These are phyloP conservation scores for Zaprionus ornatus DNA, from an alignment of 1,140 invertebrate species.

Conservation along the genomic window DNA sequence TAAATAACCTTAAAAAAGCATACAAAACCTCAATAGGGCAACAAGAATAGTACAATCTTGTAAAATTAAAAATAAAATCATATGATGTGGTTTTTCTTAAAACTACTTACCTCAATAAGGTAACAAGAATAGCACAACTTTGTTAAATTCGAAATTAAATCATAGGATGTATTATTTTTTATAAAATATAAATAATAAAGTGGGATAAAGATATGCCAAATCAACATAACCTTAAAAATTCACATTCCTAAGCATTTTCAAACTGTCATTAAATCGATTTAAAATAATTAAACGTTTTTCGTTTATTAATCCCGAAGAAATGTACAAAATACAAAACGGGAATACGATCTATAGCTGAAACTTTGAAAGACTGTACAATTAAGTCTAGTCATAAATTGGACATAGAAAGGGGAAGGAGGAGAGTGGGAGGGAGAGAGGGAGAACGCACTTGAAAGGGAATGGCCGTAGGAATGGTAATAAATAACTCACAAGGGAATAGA, in stretches of 20 bases:
- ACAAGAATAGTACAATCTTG: background rate
- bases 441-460: constrained; percentile 28
- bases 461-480: constrained; percentile 29
- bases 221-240: background rate
- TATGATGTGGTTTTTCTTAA: no score
- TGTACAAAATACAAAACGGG: background rate
- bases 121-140: no score
- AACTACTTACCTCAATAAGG: no score
- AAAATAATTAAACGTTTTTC: constrained; percentile 5
- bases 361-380: constrained; percentile 1
- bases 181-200: no score
- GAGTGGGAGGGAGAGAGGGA: background rate
- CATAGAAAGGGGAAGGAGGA: background rate
- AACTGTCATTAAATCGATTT: background rate
- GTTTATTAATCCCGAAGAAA: background rate
- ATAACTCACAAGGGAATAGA: constrained; percentile 27
- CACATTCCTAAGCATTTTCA: background rate
- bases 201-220: background rate
- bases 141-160: no score
- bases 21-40: background rate
- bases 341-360: constrained; percentile 9
- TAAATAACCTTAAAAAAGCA: background rate
- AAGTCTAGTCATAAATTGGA: constrained; percentile 7
- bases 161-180: no score
- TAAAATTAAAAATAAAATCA: no score